Evolutionary conservation across 2,113 vertebrate species (phyloP).

Genomic region (Alexandromys fortis): DNA sequence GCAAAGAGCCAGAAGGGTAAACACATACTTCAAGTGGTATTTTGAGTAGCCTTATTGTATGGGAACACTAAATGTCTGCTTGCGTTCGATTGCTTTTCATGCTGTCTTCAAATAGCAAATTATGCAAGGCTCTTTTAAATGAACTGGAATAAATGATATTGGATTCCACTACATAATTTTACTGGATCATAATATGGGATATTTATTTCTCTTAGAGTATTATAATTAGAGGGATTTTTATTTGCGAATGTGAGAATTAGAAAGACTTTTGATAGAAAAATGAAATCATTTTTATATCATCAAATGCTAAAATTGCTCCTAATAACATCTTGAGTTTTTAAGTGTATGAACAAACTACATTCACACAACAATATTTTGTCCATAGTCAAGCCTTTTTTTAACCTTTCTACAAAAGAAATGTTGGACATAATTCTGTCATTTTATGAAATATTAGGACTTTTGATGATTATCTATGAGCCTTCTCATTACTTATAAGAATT

Average conservation of each 20-base stretch:
- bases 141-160: slow-evolving; percentile 50
- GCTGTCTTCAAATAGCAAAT: slow-evolving; percentile 58
- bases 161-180: slow-evolving; percentile 27
- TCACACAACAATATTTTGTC: not conserved
- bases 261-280: slow-evolving; percentile 11
- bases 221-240: slow-evolving; percentile 28
- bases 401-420: slow-evolving; percentile 3
- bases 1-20: slow-evolving; percentile 71
- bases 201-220: slow-evolving; percentile 55
- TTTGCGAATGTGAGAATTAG: slow-evolving; percentile 13
- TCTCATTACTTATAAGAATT: not conserved
- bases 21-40: slow-evolving; percentile 51
- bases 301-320: slow-evolving; percentile 9
- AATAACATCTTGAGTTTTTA: slow-evolving; percentile 18
- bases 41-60: slow-evolving; percentile 52
- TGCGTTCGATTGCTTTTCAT: slow-evolving; percentile 46
- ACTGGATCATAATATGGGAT: slow-evolving; percentile 42
- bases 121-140: slow-evolving; percentile 47
- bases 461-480: not conserved
- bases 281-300: slow-evolving; percentile 47
- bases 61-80: slow-evolving; percentile 59
- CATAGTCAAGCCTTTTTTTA: not conserved
- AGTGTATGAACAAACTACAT: not conserved
- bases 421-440: not conserved
- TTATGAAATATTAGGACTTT: slow-evolving; percentile 27